Base-by-base conservation (phyloP, 2,113 vertebrate genomes). In the Daphoenositta chrysoptera region DNA sequence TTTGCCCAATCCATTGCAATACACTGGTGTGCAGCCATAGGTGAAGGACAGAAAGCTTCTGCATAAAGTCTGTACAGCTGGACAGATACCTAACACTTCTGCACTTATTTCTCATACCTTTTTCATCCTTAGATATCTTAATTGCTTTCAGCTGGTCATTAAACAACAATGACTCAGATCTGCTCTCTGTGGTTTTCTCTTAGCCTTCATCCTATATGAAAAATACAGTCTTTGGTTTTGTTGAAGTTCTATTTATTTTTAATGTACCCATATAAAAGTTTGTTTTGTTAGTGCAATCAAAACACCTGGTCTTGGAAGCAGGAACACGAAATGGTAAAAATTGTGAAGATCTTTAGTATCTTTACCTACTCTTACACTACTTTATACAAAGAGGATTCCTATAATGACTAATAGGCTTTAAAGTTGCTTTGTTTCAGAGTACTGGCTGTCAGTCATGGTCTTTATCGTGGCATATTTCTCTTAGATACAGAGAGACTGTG, bases 11-110 rank as follows among this genome's bases (percentile, higher is more conserved):
- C 14, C 28, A 47, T 63, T 31, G 7, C 27, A 82, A 70, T 53
- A 53, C 2, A 15, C 26, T 14, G 2, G 2, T 42, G 22, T 39
- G 20, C 30, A 79, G 22, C 21, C 1, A 0, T 6, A 79, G 44
- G 14, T 19, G 17, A 83, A 53, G 17, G 50, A 13, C n/a, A 77
- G 58, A 90, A 69, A 45, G 2, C 8, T 86, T 69, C 66, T 31
- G 15, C 28, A 28, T 39, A 60, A 68, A 51, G 30, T 30, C 56
- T 58, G 10, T 31, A 47, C 5, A 60, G 20, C 13, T 91, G 47
- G 15, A 79, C 60, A 82, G 76, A 64, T 28, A 42, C 22, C 19
- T 71, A 51, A 47, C 7, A 51, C 5, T 80, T 72, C 42, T 69
- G 11, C n/a, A 53, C 20, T 53, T 61, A 39, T 7, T 65, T 90